A percentile compares a stretch with the other conserved stretches of the same genome.
Conservation (phyloP, 2,888 invertebrate genomes). For the Beris morrisii region DNA sequence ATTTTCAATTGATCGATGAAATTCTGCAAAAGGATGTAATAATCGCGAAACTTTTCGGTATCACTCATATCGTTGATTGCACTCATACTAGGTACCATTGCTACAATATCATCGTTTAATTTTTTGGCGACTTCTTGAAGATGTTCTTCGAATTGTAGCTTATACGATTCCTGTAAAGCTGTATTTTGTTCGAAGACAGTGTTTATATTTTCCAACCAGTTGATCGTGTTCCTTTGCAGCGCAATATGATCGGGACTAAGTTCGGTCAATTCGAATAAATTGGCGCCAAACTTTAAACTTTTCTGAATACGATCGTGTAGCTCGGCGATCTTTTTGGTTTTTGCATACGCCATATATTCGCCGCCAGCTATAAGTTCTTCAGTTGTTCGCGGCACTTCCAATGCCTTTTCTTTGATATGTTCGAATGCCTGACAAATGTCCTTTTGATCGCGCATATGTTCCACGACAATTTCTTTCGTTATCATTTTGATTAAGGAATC, state of each 20-base stretch:
- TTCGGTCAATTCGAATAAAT: slow-evolving; percentile 75
- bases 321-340: slow-evolving; percentile 68
- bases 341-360: slow-evolving; percentile 77
- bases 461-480: slow-evolving; percentile 64
- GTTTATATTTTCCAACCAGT: slow-evolving; percentile 80
- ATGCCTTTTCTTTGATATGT: slow-evolving; percentile 67
- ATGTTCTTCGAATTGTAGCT: slow-evolving; percentile 82
- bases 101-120: slow-evolving; percentile 70
- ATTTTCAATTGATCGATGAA: slow-evolving; percentile 74
- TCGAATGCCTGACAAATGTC: slow-evolving; percentile 74
- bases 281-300: slow-evolving; percentile 65
- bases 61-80: slow-evolving; percentile 86
- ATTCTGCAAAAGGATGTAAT: slow-evolving; percentile 74
- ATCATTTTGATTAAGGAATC: slow-evolving; percentile 63
- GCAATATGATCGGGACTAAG: slow-evolving; percentile 74
- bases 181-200: slow-evolving; percentile 82
- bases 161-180: slow-evolving; percentile 75
- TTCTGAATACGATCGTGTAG: slow-evolving; percentile 70
- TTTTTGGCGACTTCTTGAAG: slow-evolving; percentile 69
- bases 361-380: slow-evolving; percentile 81
- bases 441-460: slow-evolving; percentile 67
- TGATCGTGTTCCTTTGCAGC: slow-evolving; percentile 78
- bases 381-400: slow-evolving; percentile 75
- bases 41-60: slow-evolving; percentile 73
- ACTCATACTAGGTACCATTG: slow-evolving; percentile 73